A percentile compares a stretch with the other conserved stretches of the same genome.
Evolutionary conservation across 2,797 vertebrate species (phyloP).

Genomic region (Phoeniculus purpureus): DNA sequence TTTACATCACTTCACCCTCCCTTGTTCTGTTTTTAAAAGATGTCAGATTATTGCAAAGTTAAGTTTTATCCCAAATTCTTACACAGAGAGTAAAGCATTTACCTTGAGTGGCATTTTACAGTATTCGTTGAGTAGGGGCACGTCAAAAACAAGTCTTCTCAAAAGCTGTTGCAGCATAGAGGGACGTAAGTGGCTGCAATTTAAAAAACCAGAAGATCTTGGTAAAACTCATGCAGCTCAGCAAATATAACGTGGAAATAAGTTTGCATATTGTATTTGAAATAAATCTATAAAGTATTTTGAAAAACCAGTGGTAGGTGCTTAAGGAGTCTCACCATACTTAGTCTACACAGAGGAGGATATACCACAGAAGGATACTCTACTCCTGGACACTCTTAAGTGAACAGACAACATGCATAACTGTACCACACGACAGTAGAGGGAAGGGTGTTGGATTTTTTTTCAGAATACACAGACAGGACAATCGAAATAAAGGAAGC

Average conservation of each 20-base stretch:
- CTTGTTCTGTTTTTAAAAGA: not conserved
- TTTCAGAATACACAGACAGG: not conserved
- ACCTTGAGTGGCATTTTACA: constrained; percentile 99
- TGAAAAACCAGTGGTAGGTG: not conserved
- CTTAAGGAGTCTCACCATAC: not conserved
- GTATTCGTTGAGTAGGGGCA: constrained; percentile 95
- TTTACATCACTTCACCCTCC: not conserved
- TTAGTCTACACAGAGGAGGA: not conserved
- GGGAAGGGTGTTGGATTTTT: not conserved
- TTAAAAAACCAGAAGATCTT: not conserved
- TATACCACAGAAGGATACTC: not conserved
- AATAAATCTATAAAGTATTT: not conserved
- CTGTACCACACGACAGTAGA: not conserved
- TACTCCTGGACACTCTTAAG: not conserved
- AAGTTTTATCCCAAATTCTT: not conserved
- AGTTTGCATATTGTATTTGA: not conserved
- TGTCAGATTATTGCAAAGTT: not conserved
- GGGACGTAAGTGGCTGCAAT: constrained; percentile 90
- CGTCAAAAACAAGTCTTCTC: constrained; percentile 95
- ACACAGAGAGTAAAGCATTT: not conserved
- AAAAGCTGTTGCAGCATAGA: constrained; percentile 97
- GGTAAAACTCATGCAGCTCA: not conserved
- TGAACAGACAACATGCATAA: not conserved
- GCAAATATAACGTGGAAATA: not conserved
- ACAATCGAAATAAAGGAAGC: not conserved